Evolutionary conservation across 2,113 vertebrate species (phyloP).

Genomic region (Casuarius casuarius): DNA sequence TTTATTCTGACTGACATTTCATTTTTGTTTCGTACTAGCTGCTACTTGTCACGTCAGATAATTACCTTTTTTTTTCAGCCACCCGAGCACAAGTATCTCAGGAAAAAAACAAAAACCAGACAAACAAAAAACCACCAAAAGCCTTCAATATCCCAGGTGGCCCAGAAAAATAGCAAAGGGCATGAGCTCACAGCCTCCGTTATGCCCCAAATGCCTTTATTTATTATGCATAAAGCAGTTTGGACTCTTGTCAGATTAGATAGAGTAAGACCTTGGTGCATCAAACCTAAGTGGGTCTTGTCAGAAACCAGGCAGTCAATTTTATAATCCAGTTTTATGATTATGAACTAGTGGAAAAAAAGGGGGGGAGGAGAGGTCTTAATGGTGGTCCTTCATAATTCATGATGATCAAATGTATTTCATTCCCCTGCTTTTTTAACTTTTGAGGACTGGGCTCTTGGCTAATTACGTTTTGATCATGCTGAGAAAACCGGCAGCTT

Average conservation of each 20-base stretch:
- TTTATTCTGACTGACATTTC: constrained; percentile 21
- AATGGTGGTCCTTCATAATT: not conserved
- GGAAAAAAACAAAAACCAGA: not conserved
- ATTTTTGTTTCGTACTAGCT: not conserved
- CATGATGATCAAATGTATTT: not conserved
- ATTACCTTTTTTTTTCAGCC: constrained; percentile 35
- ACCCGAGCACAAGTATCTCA: not conserved
- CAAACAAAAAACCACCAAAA: not conserved
- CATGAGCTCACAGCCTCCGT: not conserved
- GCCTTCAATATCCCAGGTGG: not conserved
- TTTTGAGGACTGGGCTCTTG: not conserved
- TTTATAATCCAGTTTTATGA: not conserved
- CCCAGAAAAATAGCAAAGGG: not conserved
- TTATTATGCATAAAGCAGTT: not conserved
- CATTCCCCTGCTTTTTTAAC: not conserved
- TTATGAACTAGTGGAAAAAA: not conserved
- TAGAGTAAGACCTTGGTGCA: not conserved
- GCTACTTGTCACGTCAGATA: not conserved
- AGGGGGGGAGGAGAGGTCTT: not conserved
- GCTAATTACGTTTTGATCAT: not conserved
- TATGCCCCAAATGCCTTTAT: not conserved
- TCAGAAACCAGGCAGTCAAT: not conserved
- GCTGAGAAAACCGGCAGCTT: not conserved
- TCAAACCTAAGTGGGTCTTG: not conserved
- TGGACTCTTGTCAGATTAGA: not conserved